Conservation (phyloP, 2,888 invertebrate species). For the Oscheius sp. region DNA sequence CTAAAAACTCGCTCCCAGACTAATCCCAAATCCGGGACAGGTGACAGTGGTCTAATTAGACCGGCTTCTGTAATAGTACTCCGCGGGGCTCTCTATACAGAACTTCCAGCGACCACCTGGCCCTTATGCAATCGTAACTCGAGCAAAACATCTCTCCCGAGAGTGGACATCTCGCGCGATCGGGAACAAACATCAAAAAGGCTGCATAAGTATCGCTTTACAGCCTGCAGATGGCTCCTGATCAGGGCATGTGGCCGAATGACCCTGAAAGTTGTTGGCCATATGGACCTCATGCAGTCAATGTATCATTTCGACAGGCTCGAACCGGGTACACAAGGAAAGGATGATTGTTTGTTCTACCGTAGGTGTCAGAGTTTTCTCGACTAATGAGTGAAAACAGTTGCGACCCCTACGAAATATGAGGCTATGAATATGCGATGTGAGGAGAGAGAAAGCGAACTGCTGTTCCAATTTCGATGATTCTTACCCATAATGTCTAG, state of each 20-base stretch:
- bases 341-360: neutral
- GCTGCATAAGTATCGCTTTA: constrained; percentile 32
- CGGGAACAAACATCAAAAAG: constrained; percentile 34
- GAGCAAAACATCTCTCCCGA: constrained; percentile 8
- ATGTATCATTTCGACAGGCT: too few species aligned
- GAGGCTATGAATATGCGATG: constrained; percentile 38
- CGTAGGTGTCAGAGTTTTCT: neutral
- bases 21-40: constrained; percentile 25
- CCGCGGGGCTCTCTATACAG: neutral
- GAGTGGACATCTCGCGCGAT: constrained; percentile 2
- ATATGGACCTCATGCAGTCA: constrained; percentile 5
- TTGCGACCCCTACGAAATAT: constrained; percentile 12
- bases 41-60: constrained; percentile 23
- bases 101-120: constrained; percentile 10
- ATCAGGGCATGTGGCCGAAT: constrained; percentile 23
- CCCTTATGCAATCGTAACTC: constrained; percentile 32
- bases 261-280: constrained; percentile 25
- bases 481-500: too few species aligned
- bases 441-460: neutral
- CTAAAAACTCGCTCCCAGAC: neutral
- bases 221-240: constrained; percentile 33
- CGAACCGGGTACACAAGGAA: neutral
- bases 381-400: constrained; percentile 7
- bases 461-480: neutral
- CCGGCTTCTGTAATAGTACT: constrained; percentile 23